Evolutionary conservation across 2,113 vertebrate genomes (phyloP).

Genomic region (Motacilla tschutschensis): DNA sequence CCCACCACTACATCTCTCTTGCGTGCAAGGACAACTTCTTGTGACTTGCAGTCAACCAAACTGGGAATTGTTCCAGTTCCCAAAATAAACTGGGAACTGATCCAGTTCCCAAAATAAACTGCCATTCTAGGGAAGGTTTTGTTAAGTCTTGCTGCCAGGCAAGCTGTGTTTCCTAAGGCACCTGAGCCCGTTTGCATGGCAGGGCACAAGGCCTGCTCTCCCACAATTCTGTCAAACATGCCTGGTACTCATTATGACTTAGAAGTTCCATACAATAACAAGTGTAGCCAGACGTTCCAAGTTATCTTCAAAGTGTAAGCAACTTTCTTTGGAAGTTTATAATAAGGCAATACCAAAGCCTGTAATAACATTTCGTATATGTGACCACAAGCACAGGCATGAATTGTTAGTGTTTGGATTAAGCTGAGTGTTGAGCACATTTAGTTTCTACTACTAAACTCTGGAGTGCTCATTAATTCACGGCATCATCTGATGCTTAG

Average conservation of each 20-base stretch:
- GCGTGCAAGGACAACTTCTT: fast-evolving
- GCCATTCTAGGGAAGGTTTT: not conserved
- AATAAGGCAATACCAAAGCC: not conserved
- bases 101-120: not conserved
- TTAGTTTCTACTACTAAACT: not conserved
- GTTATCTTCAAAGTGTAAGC: not conserved
- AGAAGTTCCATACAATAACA: not conserved
- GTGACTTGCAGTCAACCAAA: not conserved
- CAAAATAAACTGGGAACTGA: not conserved
- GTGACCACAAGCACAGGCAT: not conserved
- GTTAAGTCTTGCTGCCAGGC: not conserved
- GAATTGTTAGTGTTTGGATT: not conserved
- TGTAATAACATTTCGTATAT: not conserved
- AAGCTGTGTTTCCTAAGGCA: not conserved
- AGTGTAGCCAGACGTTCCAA: not conserved
- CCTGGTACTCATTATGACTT: not conserved
- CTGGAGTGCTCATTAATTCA: not conserved
- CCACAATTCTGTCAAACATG: not conserved
- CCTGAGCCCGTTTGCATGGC: not conserved
- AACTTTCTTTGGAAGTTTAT: not conserved
- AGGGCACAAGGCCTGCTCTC: not conserved
- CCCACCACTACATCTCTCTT: not conserved
- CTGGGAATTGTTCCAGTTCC: not conserved
- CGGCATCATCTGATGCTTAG: not conserved
- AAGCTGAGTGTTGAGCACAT: not conserved